These are phyloP conservation scores for Apamea crenata DNA, from an alignment of 2,888 invertebrate genomes.

Conservation along the genomic window DNA sequence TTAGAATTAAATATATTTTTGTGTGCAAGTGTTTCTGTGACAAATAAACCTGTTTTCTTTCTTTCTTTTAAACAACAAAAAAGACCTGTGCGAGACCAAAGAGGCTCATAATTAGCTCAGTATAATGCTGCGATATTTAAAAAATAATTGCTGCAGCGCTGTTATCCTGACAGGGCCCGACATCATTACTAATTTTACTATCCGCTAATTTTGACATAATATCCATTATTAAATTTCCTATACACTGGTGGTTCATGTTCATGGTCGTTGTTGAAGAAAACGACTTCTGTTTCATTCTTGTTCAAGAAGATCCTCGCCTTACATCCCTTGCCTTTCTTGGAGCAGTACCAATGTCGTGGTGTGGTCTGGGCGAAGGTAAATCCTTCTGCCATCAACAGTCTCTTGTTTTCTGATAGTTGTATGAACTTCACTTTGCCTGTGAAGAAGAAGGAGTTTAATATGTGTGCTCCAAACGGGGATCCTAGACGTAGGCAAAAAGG, in stretches of 20 bases:
- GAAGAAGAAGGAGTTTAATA: constrained; percentile 22
- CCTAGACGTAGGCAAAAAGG: not conserved
- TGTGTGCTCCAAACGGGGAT: not conserved
- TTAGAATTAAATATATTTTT: too few relatives aligned
- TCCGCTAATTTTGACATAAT: constrained; percentile 69
- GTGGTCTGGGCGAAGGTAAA: constrained; percentile 76
- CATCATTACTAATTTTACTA: constrained; percentile 7
- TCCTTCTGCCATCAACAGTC: constrained; percentile 75
- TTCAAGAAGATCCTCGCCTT: constrained; percentile 75
- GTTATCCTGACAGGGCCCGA: not conserved
- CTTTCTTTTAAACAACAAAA: not conserved
- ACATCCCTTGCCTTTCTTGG: constrained; percentile 77
- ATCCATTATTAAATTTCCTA: constrained; percentile 57
- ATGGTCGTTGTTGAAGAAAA: constrained; percentile 67
- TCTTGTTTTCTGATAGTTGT: constrained; percentile 65
- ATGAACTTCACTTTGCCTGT: constrained; percentile 73
- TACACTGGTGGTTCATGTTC: constrained; percentile 75
- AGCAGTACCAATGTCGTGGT: constrained; percentile 77
- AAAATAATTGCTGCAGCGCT: not conserved
- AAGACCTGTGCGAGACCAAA: not conserved
- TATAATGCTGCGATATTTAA: not conserved
- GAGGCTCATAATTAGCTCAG: not conserved
- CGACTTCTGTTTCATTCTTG: constrained; percentile 62
- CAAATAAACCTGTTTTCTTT: too few relatives aligned
- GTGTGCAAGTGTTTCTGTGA: too few relatives aligned